phyloP scores from a whole-genome alignment of 37 sponge, comb jelly and placozoan genomes.

The Diacarnus erythraeanus region DNA sequence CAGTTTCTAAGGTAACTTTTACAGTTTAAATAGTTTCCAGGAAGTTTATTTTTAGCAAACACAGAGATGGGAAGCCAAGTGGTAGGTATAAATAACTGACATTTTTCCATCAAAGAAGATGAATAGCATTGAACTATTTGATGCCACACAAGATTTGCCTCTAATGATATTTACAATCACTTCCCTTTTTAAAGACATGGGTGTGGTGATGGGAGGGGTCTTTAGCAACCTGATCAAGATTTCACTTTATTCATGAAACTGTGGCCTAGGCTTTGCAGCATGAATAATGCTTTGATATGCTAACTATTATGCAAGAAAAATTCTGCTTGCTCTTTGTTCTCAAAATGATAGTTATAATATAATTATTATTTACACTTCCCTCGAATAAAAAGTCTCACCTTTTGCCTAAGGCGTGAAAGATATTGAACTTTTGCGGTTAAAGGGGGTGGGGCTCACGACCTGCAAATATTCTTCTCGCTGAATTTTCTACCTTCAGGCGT shows the following conservation, averaged over 20 bases:
- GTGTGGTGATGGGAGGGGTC: background rate
- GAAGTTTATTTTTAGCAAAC: too few relatives aligned
- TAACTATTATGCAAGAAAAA: too few relatives aligned
- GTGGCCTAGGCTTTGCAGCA: background rate
- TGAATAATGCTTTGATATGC: background rate
- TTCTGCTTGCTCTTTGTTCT: too few relatives aligned
- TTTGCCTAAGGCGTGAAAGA: background rate
- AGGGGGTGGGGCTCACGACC: background rate
- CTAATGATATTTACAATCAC: background rate
- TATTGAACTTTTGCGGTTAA: too few relatives aligned
- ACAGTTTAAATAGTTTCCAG: too few relatives aligned
- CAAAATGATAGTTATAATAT: too few relatives aligned
- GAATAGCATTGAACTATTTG: background rate
- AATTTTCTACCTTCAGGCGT: background rate
- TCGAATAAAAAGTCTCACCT: background rate
- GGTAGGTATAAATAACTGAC: too few relatives aligned
- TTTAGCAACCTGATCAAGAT: too few relatives aligned
- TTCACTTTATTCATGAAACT: background rate
- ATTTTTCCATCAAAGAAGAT: background rate
- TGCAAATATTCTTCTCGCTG: too few relatives aligned
- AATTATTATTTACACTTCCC: too few relatives aligned
- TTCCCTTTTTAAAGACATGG: background rate
- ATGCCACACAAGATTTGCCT: background rate
- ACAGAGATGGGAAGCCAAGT: too few relatives aligned
- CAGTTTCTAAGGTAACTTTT: too few relatives aligned